These are phyloP conservation scores for Tipula lateralis DNA, from an alignment of 2,888 invertebrate species.

Conservation along the genomic window DNA sequence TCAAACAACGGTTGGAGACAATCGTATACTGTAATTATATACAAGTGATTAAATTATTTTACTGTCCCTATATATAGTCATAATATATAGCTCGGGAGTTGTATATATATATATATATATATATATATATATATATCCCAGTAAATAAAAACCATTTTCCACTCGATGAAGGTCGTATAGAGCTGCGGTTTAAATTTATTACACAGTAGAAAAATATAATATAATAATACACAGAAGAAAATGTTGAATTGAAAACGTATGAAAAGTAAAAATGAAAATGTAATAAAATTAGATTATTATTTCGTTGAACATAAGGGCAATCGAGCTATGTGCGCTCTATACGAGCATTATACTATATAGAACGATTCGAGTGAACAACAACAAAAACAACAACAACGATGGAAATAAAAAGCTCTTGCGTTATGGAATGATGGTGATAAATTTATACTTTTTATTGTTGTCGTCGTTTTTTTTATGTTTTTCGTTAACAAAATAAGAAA, in stretches of 20 bases:
- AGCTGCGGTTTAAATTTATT: constrained; percentile 11
- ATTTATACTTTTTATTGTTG: constrained; percentile 14
- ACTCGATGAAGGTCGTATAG: background rate
- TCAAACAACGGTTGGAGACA: background rate
- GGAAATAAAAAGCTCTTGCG: background rate
- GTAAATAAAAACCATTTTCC: background rate
- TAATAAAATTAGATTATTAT: constrained; percentile 19
- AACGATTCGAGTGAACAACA: background rate
- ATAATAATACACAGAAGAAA: background rate
- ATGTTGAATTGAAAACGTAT: constrained; percentile 14
- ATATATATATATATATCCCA: background rate
- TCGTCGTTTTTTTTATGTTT: background rate
- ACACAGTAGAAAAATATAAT: background rate
- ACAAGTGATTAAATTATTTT: background rate
- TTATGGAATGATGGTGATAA: constrained; percentile 24
- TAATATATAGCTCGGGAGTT: background rate
- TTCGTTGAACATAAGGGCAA: constrained; percentile 9
- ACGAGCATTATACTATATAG: no score
- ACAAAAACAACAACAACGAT: no score
- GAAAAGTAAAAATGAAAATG: background rate
- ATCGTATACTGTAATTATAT: constrained; percentile 2
- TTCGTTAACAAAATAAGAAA: background rate
- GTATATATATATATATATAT: background rate
- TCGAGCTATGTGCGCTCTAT: background rate
- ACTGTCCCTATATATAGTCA: background rate